A percentile compares a stretch with the other conserved stretches of the same genome.
phyloP scores from a whole-genome alignment of 2,797 vertebrate species.

The Artibeus jamaicensis region DNA sequence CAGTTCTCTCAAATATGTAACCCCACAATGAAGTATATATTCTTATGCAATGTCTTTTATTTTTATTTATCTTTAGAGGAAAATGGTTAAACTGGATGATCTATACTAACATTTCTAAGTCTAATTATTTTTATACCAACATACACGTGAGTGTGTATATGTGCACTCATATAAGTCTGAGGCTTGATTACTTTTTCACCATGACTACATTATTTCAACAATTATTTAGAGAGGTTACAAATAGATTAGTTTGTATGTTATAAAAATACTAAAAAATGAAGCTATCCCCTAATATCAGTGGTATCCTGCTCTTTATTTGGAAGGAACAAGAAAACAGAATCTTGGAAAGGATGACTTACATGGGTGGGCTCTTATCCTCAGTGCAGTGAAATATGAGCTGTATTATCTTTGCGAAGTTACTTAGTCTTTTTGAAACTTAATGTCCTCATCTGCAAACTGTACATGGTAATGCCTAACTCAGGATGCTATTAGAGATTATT shows the following conservation, averaged over 20 bases:
- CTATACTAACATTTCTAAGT: background rate
- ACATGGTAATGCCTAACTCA: background rate
- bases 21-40: fast-evolving
- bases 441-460: background rate
- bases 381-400: background rate
- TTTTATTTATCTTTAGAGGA: background rate
- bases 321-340: background rate
- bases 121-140: background rate
- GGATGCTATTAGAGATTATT: background rate
- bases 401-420: background rate
- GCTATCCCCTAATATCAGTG: background rate
- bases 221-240: background rate
- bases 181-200: background rate
- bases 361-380: fast-evolving
- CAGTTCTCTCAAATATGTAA: background rate
- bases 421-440: background rate
- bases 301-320: fast-evolving
- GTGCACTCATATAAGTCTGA: no score
- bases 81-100: background rate
- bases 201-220: background rate
- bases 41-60: background rate
- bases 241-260: background rate
- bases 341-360: background rate
- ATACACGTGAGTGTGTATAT: no score
- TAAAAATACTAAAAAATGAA: background rate